Percentiles rank a stretch among this genome's conserved stretches.
phyloP scores from a whole-genome alignment of 2,113 vertebrate genomes.

The Numenius arquata region DNA sequence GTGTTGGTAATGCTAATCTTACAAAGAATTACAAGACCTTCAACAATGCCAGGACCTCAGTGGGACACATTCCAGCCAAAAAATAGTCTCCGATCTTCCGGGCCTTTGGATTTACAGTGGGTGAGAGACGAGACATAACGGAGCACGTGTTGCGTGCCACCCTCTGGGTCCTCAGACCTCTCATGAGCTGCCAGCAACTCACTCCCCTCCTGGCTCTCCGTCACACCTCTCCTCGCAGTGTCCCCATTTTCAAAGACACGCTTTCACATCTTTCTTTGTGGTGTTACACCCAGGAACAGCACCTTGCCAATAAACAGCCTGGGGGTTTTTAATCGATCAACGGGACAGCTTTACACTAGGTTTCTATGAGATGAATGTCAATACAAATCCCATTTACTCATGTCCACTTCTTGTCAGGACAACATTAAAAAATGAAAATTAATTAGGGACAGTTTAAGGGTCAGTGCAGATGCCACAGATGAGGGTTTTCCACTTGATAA shows the following conservation, averaged over 20 bases:
- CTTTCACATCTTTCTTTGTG: too few relatives aligned
- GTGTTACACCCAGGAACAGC: background rate
- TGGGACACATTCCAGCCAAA: background rate
- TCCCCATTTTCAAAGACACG: rapidly evolving
- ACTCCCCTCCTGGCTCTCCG: rapidly evolving
- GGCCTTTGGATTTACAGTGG: background rate
- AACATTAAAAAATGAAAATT: background rate
- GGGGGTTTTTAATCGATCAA: rapidly evolving
- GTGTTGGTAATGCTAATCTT: background rate
- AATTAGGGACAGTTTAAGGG: background rate
- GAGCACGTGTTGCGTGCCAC: background rate
- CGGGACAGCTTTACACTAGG: background rate
- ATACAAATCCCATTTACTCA: background rate
- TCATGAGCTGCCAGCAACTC: background rate
- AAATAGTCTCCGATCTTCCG: background rate
- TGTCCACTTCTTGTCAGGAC: background rate
- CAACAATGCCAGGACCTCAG: background rate
- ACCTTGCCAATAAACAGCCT: background rate
- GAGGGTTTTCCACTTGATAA: background rate
- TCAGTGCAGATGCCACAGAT: background rate
- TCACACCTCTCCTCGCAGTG: rapidly evolving
- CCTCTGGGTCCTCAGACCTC: rapidly evolving
- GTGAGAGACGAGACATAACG: rapidly evolving
- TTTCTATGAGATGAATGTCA: background rate
- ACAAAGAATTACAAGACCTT: background rate